Evolutionary conservation across 2,797 vertebrate genomes (phyloP), one percentile per base, ranked within the genome.

Genomic region (Tiaroga cobitis): DNA sequence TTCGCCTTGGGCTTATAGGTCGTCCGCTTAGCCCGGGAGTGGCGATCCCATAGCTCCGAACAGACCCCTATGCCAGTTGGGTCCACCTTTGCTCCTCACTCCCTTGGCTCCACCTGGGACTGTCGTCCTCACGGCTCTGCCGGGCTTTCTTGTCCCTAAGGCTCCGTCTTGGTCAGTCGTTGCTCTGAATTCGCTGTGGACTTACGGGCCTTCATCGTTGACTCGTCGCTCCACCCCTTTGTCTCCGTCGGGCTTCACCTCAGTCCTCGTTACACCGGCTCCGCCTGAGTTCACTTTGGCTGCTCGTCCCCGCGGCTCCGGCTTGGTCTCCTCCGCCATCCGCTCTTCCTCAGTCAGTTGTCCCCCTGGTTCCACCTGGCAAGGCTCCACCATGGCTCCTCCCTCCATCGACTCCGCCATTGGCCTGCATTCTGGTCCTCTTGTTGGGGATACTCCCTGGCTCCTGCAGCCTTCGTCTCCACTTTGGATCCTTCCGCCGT

Each of bases 261-360:
- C 59, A 63, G 59, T 29, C 26, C 59, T 63, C 5, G 5, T 29
- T 13, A 26, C 59, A 26, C 9, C 5, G 1, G 11, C n/a, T 63
- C 4, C 26, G 24, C 11, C n/a, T 19, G 19, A 8, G 2, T 59
- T n/a, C 3, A 59, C 24, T 18, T 2, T 9, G 3, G 21, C 54
- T 3, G 2, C 8, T 24, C 0, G 54, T 24, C 54, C 21, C 1
- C 0, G 24, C 0, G 9, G 10, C 24, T 59, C 24, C 10, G 4
- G 4, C 24, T n/a, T n/a, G 21, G 54, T 59, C 24, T 59, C 9
- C 56, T n/a, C 9, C 3, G 1, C 10, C 10, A 61, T 13, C n/a
- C 3, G 2, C 10, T 61, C n/a, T n/a, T 11, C 10, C n/a, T 59
- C 9, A 59, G 56, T 59, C 9, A n/a, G 56, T n/a, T 59, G 9